Evolutionary conservation across 2,113 vertebrate species (phyloP), one percentile per base, ranked within the genome.

Genomic region (Amphilophus citrinellus): DNA sequence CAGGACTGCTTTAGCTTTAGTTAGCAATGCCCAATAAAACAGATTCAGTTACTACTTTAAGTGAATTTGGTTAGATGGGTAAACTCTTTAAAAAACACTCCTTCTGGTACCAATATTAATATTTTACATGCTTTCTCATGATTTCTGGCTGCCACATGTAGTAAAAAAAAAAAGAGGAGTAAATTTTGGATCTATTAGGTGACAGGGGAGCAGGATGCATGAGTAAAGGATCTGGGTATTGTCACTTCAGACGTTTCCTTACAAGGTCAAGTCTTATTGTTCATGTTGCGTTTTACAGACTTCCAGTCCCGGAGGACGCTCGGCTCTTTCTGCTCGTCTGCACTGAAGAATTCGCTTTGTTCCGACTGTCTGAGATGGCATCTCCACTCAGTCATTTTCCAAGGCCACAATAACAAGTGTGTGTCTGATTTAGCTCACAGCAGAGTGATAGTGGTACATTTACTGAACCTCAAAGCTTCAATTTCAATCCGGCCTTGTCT

Each of bases 341-440:
- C 20, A 59, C 35, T 85, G 27, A 80, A 84, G 80, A 79, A 35
- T 88, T 82, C 9, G n/a, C 82, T 89, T 80, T 79, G n/a, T 65
- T 30, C 80, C 39, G 18, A 20, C 39, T 22, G 59, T 89, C 76
- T 89, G n/a, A 73, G 85, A 89, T 78, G 76, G 86, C 80, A 79
- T 80, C 63, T 84, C 50, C 68, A 87, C 61, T 77, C 83, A 65
- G 35, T 92, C 27, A 87, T 90, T 94, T 93, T 39, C 68, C 80
- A 78, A 56, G 78, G 65, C 87, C 85, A 85, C 89, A 91, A 90
- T 88, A 89, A 91, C 90, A 91, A 80, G 87, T 77, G 65, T 77
- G 80, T 58, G 83, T 91, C 75, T 73, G 79, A 92, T 91, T 92
- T 86, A 84, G 88, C 83, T 79, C 6, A 59, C 76, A 79, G 77